Percentiles rank a stretch among this genome's conserved stretches.
phyloP scores from a whole-genome alignment of 2,797 vertebrate species.

The Alcedo quadribrachys region DNA sequence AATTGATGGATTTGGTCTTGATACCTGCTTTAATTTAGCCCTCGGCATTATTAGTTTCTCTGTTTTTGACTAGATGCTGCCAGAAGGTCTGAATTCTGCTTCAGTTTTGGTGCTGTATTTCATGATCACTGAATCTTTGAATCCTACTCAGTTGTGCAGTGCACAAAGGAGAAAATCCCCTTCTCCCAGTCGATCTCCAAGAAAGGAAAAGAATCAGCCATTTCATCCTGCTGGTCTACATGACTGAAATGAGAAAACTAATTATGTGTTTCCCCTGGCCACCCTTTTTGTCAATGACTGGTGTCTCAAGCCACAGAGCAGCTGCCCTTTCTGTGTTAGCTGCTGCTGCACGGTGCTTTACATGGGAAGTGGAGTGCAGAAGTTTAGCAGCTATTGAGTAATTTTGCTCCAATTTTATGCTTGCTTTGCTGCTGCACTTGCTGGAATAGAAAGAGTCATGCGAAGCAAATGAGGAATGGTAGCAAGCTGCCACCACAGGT shows the following conservation, averaged over 20 bases:
- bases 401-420: background rate
- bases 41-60: background rate
- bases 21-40: background rate
- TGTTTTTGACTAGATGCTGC: background rate
- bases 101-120: background rate
- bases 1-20: background rate
- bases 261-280: background rate
- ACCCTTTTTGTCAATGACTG: background rate
- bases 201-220: background rate
- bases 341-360: background rate
- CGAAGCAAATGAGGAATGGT: background rate
- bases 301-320: background rate
- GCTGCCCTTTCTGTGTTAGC: background rate
- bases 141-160: background rate
- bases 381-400: background rate
- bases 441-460: background rate
- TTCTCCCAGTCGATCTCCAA: background rate
- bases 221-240: rapidly evolving
- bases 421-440: background rate
- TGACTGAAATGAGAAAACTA: background rate
- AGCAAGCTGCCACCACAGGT: background rate
- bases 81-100: background rate
- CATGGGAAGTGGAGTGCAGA: background rate
- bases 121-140: background rate
- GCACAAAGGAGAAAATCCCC: background rate